A percentile compares a stretch with the other conserved stretches of the same genome.
Conservation (phyloP, 2,113 vertebrate species). For the Eudyptes chrysolophus region DNA sequence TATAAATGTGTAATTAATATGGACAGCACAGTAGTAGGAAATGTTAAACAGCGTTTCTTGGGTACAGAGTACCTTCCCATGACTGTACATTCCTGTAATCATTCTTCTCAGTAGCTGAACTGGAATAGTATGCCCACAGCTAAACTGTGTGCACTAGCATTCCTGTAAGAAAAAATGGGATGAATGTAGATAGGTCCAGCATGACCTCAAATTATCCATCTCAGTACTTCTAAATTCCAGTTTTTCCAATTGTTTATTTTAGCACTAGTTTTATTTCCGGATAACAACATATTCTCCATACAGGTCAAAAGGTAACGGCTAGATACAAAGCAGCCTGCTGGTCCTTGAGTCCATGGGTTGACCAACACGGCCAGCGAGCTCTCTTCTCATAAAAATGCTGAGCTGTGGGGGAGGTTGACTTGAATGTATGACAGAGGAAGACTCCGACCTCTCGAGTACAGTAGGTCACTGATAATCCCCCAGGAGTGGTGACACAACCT, state of each 20-base stretch:
- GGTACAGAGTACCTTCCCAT: neutral
- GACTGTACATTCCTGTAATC: neutral
- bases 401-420: neutral
- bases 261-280: neutral
- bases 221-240: neutral
- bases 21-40: neutral
- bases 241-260: neutral
- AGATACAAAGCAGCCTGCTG: neutral
- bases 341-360: neutral
- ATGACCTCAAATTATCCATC: neutral
- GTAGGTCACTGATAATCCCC: accelerated
- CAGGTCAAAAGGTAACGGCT: neutral
- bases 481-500: neutral
- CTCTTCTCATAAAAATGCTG: accelerated
- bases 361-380: accelerated
- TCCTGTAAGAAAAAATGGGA: neutral
- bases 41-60: neutral
- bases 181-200: neutral
- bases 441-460: accelerated
- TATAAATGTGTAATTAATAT: neutral
- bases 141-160: neutral
- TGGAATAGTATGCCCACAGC: neutral
- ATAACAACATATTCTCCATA: accelerated
- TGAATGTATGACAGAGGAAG: neutral
- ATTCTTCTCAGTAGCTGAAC: neutral